These are phyloP conservation scores for Sthenelais limicola DNA, from an alignment of 2,888 invertebrate genomes.

Conservation along the genomic window DNA sequence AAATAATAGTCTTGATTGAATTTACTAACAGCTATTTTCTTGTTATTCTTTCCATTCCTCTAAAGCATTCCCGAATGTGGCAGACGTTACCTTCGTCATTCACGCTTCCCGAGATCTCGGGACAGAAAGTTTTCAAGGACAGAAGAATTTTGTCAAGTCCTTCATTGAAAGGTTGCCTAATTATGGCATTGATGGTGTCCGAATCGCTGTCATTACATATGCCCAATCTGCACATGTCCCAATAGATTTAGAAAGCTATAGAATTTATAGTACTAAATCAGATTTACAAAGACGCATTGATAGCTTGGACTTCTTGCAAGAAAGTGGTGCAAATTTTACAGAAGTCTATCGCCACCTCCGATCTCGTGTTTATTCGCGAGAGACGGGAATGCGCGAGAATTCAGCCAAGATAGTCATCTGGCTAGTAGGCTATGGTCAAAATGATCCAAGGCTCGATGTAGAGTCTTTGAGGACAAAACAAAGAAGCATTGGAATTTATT, in stretches of 20 bases:
- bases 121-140: neutral
- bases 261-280: neutral
- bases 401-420: conserved; percentile 13
- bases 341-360: neutral
- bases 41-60: no score
- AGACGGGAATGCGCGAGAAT: neutral
- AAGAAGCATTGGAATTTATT: neutral
- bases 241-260: neutral
- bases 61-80: neutral
- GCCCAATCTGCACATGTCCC: neutral
- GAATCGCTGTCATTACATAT: conserved; percentile 7
- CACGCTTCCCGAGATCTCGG: conserved; percentile 4
- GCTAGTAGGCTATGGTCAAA: conserved; percentile 18
- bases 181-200: neutral
- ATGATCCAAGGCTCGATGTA: neutral
- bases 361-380: neutral
- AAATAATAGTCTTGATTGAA: no score
- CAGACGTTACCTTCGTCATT: conserved; percentile 27
- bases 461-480: neutral
- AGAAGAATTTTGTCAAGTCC: neutral
- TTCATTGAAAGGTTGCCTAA: neutral
- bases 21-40: no score
- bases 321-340: neutral
- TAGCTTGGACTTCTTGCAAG: neutral
- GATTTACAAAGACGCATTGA: neutral